Percentiles rank a stretch among this genome's conserved stretches.
These are phyloP conservation scores for Leucophenga varia DNA, from an alignment of 1,140 invertebrate species.

Conservation along the genomic window DNA sequence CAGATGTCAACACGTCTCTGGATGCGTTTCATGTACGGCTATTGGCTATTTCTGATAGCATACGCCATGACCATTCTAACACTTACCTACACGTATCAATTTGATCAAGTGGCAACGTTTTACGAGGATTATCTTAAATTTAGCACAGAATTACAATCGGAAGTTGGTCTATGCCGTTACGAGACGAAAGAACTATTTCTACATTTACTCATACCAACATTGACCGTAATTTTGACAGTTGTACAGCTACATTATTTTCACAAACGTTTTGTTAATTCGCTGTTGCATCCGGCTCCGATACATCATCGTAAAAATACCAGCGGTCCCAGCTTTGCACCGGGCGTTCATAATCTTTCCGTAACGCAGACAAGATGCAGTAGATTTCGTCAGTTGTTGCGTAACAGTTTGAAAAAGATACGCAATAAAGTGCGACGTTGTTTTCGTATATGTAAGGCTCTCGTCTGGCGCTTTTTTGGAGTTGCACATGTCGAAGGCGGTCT, in stretches of 20 bases:
- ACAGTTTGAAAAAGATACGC: slow-evolving; percentile 11
- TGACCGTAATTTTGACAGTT: slow-evolving; percentile 94
- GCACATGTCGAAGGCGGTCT: slow-evolving; percentile 86
- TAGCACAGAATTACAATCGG: slow-evolving; percentile 77
- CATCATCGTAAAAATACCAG: too few species aligned
- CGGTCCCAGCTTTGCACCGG: too few species aligned
- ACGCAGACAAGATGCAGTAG: too few species aligned
- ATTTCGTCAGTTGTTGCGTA: too few species aligned
- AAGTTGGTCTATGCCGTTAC: slow-evolving; percentile 88
- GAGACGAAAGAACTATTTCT: slow-evolving; percentile 86
- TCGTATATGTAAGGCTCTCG: slow-evolving; percentile 25
- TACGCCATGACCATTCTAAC: slow-evolving; percentile 96
- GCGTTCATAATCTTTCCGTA: background rate
- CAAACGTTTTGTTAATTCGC: slow-evolving; percentile 50
- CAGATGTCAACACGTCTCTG: slow-evolving; percentile 90
- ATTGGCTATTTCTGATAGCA: slow-evolving; percentile 94
- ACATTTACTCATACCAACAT: slow-evolving; percentile 84
- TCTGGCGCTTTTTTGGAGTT: slow-evolving; percentile 86
- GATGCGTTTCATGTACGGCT: slow-evolving; percentile 89
- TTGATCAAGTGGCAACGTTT: slow-evolving; percentile 83
- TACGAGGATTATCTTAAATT: slow-evolving; percentile 72
- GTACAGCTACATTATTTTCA: slow-evolving; percentile 97
- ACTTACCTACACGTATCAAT: slow-evolving; percentile 96
- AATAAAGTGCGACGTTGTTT: slow-evolving; percentile 19
- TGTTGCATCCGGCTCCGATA: slow-evolving; percentile 21